A percentile compares a stretch with the other conserved stretches of the same genome.
Evolutionary conservation across 1,140 invertebrate species (phyloP).

Genomic region (Lethocerus indicus): DNA sequence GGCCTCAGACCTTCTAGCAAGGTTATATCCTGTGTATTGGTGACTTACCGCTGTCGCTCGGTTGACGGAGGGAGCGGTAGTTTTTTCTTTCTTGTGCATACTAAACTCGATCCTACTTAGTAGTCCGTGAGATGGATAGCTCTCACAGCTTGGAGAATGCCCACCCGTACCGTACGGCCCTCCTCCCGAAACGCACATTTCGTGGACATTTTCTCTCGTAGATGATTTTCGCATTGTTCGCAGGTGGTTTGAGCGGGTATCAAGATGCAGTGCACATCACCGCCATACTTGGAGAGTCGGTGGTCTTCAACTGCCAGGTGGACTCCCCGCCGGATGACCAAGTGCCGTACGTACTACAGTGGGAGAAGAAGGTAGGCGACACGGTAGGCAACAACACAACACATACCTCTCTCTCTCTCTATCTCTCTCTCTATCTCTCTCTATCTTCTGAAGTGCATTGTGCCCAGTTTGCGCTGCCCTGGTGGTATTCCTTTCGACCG

Average conservation of each 20-base stretch:
- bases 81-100: too few relatives aligned
- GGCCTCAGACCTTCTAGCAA: too few relatives aligned
- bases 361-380: slow-evolving; percentile 95
- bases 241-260: slow-evolving; percentile 32
- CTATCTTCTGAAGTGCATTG: slow-evolving; percentile 14
- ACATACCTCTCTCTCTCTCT: slow-evolving; percentile 16
- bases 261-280: slow-evolving; percentile 90
- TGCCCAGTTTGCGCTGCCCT: slow-evolving; percentile 8
- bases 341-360: slow-evolving; percentile 91
- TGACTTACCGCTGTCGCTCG: too few relatives aligned
- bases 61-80: too few relatives aligned
- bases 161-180: too few relatives aligned
- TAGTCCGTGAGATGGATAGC: too few relatives aligned
- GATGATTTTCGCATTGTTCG: too few relatives aligned
- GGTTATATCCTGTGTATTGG: too few relatives aligned
- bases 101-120: too few relatives aligned
- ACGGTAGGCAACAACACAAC: slow-evolving; percentile 42
- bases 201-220: too few relatives aligned
- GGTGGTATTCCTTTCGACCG: slow-evolving; percentile 6
- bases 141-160: too few relatives aligned
- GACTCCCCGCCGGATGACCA: slow-evolving; percentile 86
- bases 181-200: too few relatives aligned
- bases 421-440: slow-evolving; percentile 11
- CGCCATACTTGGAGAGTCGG: slow-evolving; percentile 84
- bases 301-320: slow-evolving; percentile 91